These are phyloP conservation scores for Lethenteron camtschaticum DNA, from an alignment of 2,113 vertebrate species.

Conservation along the genomic window DNA sequence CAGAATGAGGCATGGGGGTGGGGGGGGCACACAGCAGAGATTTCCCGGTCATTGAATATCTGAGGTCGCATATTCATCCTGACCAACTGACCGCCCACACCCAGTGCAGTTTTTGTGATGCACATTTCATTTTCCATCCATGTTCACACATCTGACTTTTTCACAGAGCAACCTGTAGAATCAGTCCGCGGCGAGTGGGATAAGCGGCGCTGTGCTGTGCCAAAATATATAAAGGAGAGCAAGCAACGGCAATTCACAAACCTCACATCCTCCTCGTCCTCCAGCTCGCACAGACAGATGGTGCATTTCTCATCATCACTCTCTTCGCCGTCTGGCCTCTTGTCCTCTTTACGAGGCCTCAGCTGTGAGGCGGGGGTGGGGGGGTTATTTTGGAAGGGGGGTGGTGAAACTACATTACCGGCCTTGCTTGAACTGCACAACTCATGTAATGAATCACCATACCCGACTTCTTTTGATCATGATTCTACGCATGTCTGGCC, in stretches of 20 bases:
- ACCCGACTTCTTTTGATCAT: neutral
- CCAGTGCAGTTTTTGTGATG: neutral
- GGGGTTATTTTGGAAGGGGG: conserved; percentile 8
- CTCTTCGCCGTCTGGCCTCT: conserved; percentile 78
- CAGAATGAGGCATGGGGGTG: neutral
- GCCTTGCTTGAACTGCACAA: neutral
- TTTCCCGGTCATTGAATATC: conserved; percentile 2
- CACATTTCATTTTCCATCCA: neutral
- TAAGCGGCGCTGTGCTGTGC: neutral
- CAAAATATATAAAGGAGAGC: neutral
- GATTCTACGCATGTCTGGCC: too few relatives aligned
- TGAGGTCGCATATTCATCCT: neutral
- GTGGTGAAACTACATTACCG: neutral
- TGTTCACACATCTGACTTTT: neutral
- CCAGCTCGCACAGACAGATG: conserved; percentile 93
- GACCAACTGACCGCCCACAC: neutral
- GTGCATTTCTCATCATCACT: conserved; percentile 98
- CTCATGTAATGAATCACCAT: neutral
- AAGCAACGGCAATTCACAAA: conserved; percentile 20
- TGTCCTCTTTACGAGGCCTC: conserved; percentile 95
- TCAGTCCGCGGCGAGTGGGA: too few relatives aligned
- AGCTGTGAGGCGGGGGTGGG: conserved; percentile 41
- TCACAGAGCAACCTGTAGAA: neutral
- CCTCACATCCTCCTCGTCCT: conserved; percentile 99
- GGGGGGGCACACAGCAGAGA: neutral